Evolutionary conservation across 1,140 invertebrate genomes (phyloP).

Genomic region (Aphis craccivora): DNA sequence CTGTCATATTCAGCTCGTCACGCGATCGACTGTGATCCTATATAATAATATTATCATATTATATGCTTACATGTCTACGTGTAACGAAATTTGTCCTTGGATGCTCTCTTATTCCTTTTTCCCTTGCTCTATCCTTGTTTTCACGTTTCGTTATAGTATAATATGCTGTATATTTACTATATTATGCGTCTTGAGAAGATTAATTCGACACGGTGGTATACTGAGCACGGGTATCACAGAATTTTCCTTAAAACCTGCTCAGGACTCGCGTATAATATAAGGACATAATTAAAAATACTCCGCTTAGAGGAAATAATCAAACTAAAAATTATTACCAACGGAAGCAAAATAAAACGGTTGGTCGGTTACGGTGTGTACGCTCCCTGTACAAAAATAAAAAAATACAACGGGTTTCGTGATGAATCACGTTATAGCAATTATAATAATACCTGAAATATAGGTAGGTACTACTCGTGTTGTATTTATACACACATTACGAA

Average conservation of each 20-base stretch:
- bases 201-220: background rate
- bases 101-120: background rate
- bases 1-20: background rate
- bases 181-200: background rate
- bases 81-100: background rate
- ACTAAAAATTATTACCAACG: background rate
- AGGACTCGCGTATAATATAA: background rate
- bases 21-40: background rate
- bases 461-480: background rate
- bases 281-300: background rate
- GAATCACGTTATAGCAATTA: constrained; percentile 23
- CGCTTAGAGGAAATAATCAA: background rate
- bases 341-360: constrained; percentile 31
- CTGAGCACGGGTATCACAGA: background rate
- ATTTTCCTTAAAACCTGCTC: background rate
- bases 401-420: background rate
- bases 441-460: background rate
- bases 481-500: background rate
- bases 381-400: background rate
- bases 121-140: background rate
- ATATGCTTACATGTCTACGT: background rate
- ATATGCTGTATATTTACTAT: background rate
- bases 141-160: too few relatives aligned
- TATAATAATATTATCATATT: background rate
- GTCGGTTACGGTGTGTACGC: background rate